These are phyloP conservation scores for Trialeurodes vaporariorum DNA, from an alignment of 1,140 invertebrate species.

Conservation along the genomic window DNA sequence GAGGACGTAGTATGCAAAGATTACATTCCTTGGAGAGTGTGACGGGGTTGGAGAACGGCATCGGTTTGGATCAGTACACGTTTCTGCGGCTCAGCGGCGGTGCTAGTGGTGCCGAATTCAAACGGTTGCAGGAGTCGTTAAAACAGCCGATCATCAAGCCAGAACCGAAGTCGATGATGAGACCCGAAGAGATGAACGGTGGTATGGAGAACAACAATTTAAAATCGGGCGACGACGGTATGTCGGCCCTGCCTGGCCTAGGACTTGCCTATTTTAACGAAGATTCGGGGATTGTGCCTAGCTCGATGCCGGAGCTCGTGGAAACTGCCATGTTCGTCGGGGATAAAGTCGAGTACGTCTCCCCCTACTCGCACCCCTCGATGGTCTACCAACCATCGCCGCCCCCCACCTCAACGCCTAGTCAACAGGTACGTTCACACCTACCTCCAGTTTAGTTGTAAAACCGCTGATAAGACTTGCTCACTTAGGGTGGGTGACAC, in stretches of 20 bases:
- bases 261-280: background rate
- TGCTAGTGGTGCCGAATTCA: too few species aligned
- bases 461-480: too few species aligned
- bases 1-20: background rate
- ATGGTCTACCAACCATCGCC: background rate
- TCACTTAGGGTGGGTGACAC: too few species aligned
- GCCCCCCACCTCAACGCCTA: background rate
- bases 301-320: conserved; percentile 11
- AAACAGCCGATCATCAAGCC: too few species aligned
- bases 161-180: background rate
- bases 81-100: background rate
- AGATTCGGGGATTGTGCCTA: background rate
- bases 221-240: background rate
- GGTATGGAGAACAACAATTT: background rate
- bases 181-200: background rate
- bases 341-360: background rate
- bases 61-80: background rate
- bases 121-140: too few species aligned
- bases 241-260: background rate
- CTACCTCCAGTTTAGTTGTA: too few species aligned
- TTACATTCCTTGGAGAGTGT: too few species aligned
- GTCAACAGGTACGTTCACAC: background rate
- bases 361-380: background rate
- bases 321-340: conserved; percentile 14
- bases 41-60: too few species aligned